Conservation (phyloP, 2,797 vertebrate species). For the Podargus strigoides region DNA sequence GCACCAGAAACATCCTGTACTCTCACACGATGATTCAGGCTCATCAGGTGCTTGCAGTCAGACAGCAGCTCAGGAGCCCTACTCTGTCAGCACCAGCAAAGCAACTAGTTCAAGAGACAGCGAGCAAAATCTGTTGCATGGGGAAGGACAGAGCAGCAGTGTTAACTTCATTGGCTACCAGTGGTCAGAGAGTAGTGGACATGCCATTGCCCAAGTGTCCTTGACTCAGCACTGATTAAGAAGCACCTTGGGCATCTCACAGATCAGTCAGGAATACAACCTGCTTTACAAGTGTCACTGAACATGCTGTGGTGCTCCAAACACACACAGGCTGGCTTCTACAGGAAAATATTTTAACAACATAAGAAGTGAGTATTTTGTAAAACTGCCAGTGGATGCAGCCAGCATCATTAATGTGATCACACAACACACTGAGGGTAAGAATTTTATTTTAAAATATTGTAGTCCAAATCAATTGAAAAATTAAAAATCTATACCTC, state of each 20-base stretch:
- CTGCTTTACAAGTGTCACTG: background rate
- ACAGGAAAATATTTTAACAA: background rate
- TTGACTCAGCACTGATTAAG: background rate
- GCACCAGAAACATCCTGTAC: background rate
- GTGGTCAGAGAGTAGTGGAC: background rate
- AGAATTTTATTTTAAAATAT: background rate
- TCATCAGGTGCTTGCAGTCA: background rate
- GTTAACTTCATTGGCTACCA: accelerated
- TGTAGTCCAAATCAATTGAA: background rate
- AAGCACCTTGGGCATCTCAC: background rate
- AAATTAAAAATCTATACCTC: background rate
- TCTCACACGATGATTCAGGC: background rate
- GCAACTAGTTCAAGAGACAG: background rate
- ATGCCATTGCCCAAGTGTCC: background rate
- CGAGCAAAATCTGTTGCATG: background rate
- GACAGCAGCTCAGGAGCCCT: background rate
- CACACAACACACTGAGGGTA: background rate
- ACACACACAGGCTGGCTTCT: background rate
- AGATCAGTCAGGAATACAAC: background rate
- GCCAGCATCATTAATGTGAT: background rate
- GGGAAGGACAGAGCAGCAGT: background rate
- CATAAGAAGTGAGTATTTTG: accelerated
- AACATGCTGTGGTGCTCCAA: background rate
- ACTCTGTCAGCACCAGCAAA: background rate
- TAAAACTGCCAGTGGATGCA: background rate